Base-by-base conservation (phyloP, 2,888 invertebrate genomes). In the Andricus curvator region DNA sequence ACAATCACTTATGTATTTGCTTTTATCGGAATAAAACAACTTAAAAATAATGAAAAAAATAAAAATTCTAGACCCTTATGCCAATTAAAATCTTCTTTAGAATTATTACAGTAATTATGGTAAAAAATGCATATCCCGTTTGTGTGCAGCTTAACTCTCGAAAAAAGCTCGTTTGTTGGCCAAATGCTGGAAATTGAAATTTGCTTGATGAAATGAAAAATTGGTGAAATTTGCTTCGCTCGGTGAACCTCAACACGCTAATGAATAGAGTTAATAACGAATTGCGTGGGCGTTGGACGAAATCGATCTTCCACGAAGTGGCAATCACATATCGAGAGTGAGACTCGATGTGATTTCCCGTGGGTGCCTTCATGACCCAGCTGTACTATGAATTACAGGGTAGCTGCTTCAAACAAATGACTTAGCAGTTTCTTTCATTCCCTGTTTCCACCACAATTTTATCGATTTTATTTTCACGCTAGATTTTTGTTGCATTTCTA, bases 271-370 rank as follows among this genome's bases (percentile, higher is more conserved):
- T 51, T 22, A 80, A 81, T 76, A 78, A 66, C 44, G 77, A 82
- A 82, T 62, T 62, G 62, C 67, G 66, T 87, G 86, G 87, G 84
- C 84, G 84, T 87, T 89, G 84, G 51, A 56, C 33, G 74, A 60
- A 74, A 74, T 89, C 87, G 89, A 89, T 90, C 88, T 87, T 86
- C 85, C 88, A 84, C 87, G 86, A 89, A 90, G 90, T 90, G 88
- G 90, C 90, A 91, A 91, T 90, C 89, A 87, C 87, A 88, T 37
- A 37, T 86, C 85, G 82, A 84, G 84, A 82, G 85, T 83, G 88
- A 86, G 89, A 88, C 86, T 88, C 90, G 90, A 91, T 86, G 88
- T 91, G 90, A 91, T 91, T 91, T 91, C 91, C 91, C 91, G 89
- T 84, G 91, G 91, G 91, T 90, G 87, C 88, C 91, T 88, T 91